Base-by-base conservation (phyloP, 2,797 vertebrate genomes). In the Cossypha polioptera region DNA sequence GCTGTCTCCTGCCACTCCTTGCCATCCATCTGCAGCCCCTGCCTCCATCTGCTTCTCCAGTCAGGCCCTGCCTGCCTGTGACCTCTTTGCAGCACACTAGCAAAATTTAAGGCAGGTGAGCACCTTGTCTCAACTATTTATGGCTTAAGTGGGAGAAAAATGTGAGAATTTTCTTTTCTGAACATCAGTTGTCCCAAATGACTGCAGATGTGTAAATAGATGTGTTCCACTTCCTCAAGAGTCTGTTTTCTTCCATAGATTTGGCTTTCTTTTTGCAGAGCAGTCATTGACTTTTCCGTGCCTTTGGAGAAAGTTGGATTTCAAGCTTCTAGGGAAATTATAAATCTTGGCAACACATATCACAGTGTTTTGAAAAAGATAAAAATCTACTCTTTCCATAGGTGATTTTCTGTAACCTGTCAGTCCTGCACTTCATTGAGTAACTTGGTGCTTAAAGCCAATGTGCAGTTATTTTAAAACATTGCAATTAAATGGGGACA, bases 41-140 rank as follows among this genome's bases (percentile, higher is more conserved):
- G n/a, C 6, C 72, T 88, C 80, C 76, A 75, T 85, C 91, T 83
- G 80, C 85, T 67, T 93, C 87, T 40, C 62, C 71, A 92, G 80
- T 38, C 55, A 28, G 66, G 29, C 61, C 29, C 78, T 71, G 79
- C 57, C 47, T 90, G 55, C 38, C 55, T 45, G 33, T 58, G 85
- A 88, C 54, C 75, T 86, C 95, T 68, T 91, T 86, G 76, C 78
- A 88, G 42, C 2, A 1, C 29, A 8, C 86, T 71, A 81, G 65
- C 58, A 90, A 91, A 95, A 97, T 97, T 94, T 94, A 96, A 96
- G 92, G 35, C 90, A 94, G 96, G 91, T 95, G 96, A 97, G 69
- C 95, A 96, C 95, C 88, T 88, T 92, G 90, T 96, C 93, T 91
- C 72, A 47, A 91, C 72, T 95, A 95, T 96, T 96, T 97, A 94